Percentiles rank a stretch among this genome's conserved stretches.
Conservation (phyloP, 2,113 vertebrate species). For the Riparia riparia region DNA sequence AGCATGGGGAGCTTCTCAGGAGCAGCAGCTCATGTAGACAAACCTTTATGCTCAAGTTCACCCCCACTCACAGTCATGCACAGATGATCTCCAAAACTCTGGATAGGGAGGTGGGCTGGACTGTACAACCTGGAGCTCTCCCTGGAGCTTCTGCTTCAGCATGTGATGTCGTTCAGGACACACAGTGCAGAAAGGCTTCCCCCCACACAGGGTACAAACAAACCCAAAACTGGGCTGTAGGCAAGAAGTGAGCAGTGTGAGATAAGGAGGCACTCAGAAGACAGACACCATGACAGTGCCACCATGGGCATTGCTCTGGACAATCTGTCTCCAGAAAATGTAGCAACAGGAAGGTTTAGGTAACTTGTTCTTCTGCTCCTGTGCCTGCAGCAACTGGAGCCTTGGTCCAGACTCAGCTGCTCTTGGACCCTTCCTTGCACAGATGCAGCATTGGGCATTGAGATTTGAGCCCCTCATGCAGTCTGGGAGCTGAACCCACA, state of each 20-base stretch:
- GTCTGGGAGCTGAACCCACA: background rate
- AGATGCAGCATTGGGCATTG: background rate
- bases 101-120: background rate
- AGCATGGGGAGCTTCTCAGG: background rate
- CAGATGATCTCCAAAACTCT: background rate
- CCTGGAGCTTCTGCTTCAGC: background rate
- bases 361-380: background rate
- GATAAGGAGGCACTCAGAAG: background rate
- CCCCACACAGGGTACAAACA: background rate
- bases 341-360: background rate
- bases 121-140: background rate
- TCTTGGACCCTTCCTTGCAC: background rate
- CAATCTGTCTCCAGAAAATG: background rate
- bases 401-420: background rate
- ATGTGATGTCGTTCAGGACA: background rate
- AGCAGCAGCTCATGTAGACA: background rate
- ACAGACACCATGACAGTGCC: background rate
- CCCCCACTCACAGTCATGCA: accelerated
- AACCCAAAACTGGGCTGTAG: background rate
- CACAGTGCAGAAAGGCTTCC: background rate
- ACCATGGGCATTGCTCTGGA: background rate
- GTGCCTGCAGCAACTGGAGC: background rate
- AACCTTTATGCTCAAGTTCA: background rate
- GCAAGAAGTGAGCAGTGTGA: background rate
- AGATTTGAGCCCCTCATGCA: background rate